Evolutionary conservation across 1,140 invertebrate species (phyloP).

Genomic region (Agrypnia vestita): DNA sequence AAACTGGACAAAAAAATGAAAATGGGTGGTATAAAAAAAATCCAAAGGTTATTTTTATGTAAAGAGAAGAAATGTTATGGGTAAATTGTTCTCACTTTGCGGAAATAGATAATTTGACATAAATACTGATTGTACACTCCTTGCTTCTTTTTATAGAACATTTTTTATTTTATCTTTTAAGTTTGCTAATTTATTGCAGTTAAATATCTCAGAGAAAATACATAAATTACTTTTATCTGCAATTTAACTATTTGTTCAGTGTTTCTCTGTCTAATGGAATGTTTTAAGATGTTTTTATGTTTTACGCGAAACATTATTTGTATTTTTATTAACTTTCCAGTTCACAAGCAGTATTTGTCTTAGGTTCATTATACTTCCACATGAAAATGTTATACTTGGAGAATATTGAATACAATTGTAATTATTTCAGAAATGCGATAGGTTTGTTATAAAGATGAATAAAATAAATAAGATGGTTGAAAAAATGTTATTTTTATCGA

Average conservation of each 20-base stretch:
- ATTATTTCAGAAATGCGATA: slow-evolving; percentile 39
- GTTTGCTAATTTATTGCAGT: slow-evolving; percentile 32
- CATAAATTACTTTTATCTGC: slow-evolving; percentile 23
- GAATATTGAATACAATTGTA: slow-evolving; percentile 33
- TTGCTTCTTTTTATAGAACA: not conserved
- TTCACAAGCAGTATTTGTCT: slow-evolving; percentile 28
- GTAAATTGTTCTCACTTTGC: slow-evolving; percentile 28
- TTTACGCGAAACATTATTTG: not conserved
- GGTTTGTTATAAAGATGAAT: slow-evolving; percentile 47
- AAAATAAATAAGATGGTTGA: slow-evolving; percentile 48
- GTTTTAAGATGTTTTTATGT: slow-evolving; percentile 25
- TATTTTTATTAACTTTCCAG: not conserved
- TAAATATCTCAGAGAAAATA: not conserved
- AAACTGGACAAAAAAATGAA: slow-evolving; percentile 20
- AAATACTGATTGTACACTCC: slow-evolving; percentile 26
- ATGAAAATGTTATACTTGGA: slow-evolving; percentile 37
- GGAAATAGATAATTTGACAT: slow-evolving; percentile 17
- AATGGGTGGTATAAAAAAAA: slow-evolving; percentile 33
- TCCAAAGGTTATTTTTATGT: slow-evolving; percentile 45
- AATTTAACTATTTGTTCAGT: slow-evolving; percentile 9
- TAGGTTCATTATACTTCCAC: slow-evolving; percentile 27
- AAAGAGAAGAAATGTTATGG: slow-evolving; percentile 11
- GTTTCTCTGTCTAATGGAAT: slow-evolving; percentile 16
- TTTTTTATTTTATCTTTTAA: slow-evolving; percentile 26
- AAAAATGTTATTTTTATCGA: not conserved